phyloP scores from a whole-genome alignment of 2,113 vertebrate species.

The Lophius piscatorius region DNA sequence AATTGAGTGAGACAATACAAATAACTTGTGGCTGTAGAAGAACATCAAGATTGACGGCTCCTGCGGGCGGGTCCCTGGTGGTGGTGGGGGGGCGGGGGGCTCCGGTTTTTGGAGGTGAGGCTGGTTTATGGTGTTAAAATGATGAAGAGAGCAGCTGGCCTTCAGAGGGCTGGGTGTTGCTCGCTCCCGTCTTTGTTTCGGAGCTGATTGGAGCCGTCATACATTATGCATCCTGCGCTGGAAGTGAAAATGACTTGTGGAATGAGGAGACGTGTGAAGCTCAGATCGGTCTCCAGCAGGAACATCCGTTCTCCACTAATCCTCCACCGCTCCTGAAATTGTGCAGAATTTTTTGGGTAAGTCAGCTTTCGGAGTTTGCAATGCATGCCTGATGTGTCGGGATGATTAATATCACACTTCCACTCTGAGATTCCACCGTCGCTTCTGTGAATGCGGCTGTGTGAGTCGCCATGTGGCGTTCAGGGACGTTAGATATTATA shows the following conservation, averaged over 20 bases:
- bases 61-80: constrained; percentile 7
- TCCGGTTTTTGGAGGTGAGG: constrained; percentile 11
- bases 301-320: constrained; percentile 34
- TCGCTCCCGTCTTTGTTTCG: constrained; percentile 16
- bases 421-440: constrained; percentile 32
- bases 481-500: no score
- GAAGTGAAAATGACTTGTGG: constrained; percentile 57
- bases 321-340: constrained; percentile 38
- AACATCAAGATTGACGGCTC: constrained; percentile 74
- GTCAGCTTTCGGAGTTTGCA: constrained; percentile 26
- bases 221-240: constrained; percentile 50
- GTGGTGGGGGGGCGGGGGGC: no score
- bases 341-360: constrained; percentile 30
- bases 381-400: constrained; percentile 34
- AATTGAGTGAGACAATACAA: constrained; percentile 77
- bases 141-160: constrained; percentile 4
- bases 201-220: constrained; percentile 54
- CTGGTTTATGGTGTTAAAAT: background rate
- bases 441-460: constrained; percentile 30
- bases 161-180: constrained; percentile 52
- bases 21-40: constrained; percentile 73
- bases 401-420: constrained; percentile 49
- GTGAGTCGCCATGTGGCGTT: no score
- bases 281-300: constrained; percentile 27
- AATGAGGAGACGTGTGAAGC: constrained; percentile 44